Conservation (phyloP, 1,140 invertebrate genomes). For the Caerostris extrusa region DNA sequence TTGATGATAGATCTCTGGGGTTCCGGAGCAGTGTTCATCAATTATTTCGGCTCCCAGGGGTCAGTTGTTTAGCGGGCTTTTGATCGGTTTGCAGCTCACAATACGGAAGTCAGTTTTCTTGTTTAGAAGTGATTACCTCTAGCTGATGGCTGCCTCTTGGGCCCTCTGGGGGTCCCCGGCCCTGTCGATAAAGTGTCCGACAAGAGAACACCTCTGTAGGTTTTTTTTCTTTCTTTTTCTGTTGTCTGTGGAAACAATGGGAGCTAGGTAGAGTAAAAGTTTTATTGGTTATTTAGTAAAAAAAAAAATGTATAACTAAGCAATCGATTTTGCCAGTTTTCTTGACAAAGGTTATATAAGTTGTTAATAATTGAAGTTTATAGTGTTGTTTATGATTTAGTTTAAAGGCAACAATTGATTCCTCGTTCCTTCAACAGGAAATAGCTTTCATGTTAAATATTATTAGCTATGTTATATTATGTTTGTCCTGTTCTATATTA, state of each 20-base stretch:
- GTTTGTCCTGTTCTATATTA: too few species aligned
- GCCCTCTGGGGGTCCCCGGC: background rate
- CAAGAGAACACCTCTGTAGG: background rate
- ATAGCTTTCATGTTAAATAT: too few species aligned
- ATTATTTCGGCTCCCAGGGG: slow-evolving; percentile 60
- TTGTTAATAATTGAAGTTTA: too few species aligned
- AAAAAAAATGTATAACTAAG: too few species aligned
- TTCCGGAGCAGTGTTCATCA: slow-evolving; percentile 71
- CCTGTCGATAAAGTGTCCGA: background rate
- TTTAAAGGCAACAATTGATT: too few species aligned
- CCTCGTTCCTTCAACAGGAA: too few species aligned
- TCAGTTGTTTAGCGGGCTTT: slow-evolving; percentile 50
- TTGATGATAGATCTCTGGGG: slow-evolving; percentile 72
- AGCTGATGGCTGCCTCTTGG: background rate
- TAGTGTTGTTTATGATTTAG: too few species aligned
- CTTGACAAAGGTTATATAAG: too few species aligned
- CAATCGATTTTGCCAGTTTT: too few species aligned
- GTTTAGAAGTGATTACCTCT: slow-evolving; percentile 47
- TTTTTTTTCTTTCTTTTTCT: background rate
- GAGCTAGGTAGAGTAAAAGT: too few species aligned
- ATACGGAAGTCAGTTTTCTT: slow-evolving; percentile 46
- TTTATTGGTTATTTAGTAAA: too few species aligned
- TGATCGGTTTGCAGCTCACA: slow-evolving; percentile 54
- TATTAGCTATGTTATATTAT: too few species aligned
- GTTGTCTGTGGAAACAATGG: background rate